phyloP scores from a whole-genome alignment of 2,888 invertebrate species.

The Pycnomerus fuliginosus region DNA sequence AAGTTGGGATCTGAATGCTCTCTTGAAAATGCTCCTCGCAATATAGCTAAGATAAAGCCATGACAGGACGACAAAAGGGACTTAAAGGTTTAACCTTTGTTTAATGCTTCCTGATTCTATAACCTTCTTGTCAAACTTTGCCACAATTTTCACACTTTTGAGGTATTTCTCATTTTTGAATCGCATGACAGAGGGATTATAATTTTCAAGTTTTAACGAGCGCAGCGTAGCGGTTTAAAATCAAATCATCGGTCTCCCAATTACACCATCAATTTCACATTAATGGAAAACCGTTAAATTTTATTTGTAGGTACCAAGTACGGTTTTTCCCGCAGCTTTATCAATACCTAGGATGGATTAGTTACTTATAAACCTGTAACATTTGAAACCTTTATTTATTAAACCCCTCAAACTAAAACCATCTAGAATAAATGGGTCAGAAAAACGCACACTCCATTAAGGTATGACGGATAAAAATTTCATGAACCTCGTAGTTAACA shows the following conservation, averaged over 20 bases:
- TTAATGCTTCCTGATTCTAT: conserved; percentile 28
- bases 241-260: conserved; percentile 5
- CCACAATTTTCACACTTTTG: conserved; percentile 12
- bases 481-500: too few species aligned
- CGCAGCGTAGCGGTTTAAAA: neutral
- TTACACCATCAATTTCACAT: conserved; percentile 15
- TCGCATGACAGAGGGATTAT: too few species aligned
- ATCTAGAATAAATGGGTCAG: too few species aligned
- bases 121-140: conserved; percentile 29
- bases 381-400: conserved; percentile 8
- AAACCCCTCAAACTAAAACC: too few species aligned
- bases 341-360: conserved; percentile 8
- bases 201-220: neutral
- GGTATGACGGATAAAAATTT: too few species aligned
- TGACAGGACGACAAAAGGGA: conserved; percentile 26
- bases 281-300: conserved; percentile 16
- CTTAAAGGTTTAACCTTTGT: conserved; percentile 29
- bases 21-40: conserved; percentile 10
- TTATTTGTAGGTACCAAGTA: conserved; percentile 15
- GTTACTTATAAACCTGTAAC: conserved; percentile 11
- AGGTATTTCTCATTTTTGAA: too few species aligned
- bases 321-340: conserved; percentile 6
- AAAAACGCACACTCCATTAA: too few species aligned
- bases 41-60: conserved; percentile 15
- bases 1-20: conserved; percentile 24